Conservation (phyloP, 2,888 invertebrate genomes). For the Labia minor region DNA sequence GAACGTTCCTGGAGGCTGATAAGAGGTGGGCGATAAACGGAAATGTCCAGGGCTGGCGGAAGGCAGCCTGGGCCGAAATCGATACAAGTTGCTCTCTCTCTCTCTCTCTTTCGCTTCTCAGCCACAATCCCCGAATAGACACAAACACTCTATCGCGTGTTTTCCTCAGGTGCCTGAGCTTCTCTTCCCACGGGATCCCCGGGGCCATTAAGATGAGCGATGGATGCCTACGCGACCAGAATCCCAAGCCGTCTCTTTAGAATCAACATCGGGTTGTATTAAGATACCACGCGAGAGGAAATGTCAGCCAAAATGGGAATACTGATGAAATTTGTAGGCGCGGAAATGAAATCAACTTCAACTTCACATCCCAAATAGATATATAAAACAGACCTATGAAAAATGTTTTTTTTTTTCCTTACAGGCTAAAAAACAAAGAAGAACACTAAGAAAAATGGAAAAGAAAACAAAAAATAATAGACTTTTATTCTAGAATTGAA, state of each 20-base stretch:
- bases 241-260: no score
- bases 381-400: neutral
- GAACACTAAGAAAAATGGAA: no score
- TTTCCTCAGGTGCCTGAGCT: neutral
- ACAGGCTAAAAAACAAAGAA: no score
- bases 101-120: neutral
- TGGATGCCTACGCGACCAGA: neutral
- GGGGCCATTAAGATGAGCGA: neutral
- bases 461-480: no score
- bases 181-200: neutral
- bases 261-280: no score
- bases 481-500: no score
- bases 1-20: neutral
- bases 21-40: neutral
- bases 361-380: neutral
- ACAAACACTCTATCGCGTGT: neutral
- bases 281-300: neutral
- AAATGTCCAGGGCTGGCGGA: neutral
- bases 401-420: no score
- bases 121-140: slow-evolving; percentile 1
- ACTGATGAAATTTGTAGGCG: neutral
- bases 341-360: neutral
- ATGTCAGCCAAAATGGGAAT: neutral
- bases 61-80: neutral
- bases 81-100: neutral